A percentile compares a stretch with the other conserved stretches of the same genome.
phyloP scores from a whole-genome alignment of 1,140 invertebrate species.

The Nautilus pompilius region DNA sequence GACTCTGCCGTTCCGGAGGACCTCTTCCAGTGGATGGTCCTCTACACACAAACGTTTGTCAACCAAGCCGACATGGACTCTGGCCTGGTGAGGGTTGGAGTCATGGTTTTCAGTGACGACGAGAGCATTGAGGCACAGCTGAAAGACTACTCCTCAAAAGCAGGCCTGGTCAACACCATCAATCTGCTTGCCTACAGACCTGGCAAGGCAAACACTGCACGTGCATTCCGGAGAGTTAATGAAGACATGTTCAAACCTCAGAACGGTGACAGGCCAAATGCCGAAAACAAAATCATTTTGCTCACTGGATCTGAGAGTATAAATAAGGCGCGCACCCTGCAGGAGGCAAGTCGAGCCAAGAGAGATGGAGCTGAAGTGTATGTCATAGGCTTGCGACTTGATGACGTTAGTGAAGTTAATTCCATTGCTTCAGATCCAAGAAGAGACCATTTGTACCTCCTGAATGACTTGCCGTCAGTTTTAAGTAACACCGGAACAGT shows the following conservation, averaged over 20 bases:
- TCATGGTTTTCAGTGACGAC: constrained; percentile 34
- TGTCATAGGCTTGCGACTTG: constrained; percentile 32
- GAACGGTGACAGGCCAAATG: constrained; percentile 41
- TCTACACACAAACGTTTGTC: constrained; percentile 27
- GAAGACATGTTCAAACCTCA: constrained; percentile 32
- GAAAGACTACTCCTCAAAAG: constrained; percentile 25
- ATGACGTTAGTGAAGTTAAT: constrained; percentile 30
- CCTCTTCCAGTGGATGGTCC: constrained; percentile 36
- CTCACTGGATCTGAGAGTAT: constrained; percentile 35
- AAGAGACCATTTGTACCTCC: constrained; percentile 6
- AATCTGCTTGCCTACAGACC: constrained; percentile 14
- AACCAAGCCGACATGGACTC: constrained; percentile 29
- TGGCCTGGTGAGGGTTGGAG: constrained; percentile 31
- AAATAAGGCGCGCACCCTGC: constrained; percentile 7
- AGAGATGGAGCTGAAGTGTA: constrained; percentile 28
- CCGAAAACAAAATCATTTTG: constrained; percentile 37
- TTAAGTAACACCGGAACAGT: no score
- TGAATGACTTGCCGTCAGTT: no score
- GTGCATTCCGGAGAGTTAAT: constrained; percentile 19
- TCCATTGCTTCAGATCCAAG: constrained; percentile 29
- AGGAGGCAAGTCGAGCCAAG: constrained; percentile 31
- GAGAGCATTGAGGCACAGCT: constrained; percentile 38
- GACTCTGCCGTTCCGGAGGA: constrained; percentile 36
- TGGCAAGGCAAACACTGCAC: constrained; percentile 28
- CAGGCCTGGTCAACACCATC: constrained; percentile 20